A percentile compares a stretch with the other conserved stretches of the same genome.
These are phyloP conservation scores for Aepyceros melampus DNA, from an alignment of 2,113 vertebrate species.

Conservation along the genomic window DNA sequence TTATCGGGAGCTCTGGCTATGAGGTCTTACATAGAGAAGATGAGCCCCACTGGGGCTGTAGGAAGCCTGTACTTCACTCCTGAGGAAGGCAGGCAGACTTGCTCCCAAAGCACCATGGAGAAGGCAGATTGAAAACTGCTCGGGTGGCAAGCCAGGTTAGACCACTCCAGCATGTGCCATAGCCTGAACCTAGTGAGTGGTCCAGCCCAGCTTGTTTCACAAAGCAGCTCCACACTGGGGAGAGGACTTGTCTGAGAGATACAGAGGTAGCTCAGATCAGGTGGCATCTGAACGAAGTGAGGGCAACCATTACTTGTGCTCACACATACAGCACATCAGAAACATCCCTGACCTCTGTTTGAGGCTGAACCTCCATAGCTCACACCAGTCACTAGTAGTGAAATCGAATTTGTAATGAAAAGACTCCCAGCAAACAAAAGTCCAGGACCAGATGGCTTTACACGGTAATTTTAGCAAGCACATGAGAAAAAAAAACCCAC, in stretches of 20 bases:
- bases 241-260: background rate
- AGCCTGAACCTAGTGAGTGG: background rate
- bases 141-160: background rate
- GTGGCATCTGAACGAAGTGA: background rate
- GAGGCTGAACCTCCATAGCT: background rate
- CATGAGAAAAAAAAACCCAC: rapidly evolving
- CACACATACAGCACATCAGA: background rate
- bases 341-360: background rate
- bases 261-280: background rate
- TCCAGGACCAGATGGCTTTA: background rate
- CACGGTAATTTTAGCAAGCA: background rate
- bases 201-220: background rate
- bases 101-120: background rate
- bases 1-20: background rate
- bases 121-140: background rate
- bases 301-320: background rate
- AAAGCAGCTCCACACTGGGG: background rate
- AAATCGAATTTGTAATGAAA: background rate
- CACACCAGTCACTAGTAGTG: background rate
- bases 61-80: background rate
- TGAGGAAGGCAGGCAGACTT: background rate
- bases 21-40: background rate
- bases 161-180: background rate
- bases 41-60: background rate
- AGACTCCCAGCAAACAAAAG: background rate